Evolutionary conservation across 2,797 vertebrate species (phyloP).

Genomic region (Sebastes glaucus): DNA sequence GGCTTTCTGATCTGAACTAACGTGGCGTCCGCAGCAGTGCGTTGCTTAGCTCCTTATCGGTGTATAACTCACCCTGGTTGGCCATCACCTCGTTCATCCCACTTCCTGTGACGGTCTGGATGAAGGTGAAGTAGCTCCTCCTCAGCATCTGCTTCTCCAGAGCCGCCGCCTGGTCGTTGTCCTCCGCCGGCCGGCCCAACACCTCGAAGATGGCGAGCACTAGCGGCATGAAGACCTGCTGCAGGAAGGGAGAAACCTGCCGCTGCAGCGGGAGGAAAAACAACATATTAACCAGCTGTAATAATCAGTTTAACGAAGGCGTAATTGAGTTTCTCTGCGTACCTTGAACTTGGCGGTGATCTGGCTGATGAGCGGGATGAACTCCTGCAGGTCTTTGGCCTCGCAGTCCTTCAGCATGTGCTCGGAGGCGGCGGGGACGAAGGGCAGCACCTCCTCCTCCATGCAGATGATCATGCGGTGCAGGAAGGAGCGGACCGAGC

Average conservation of each 20-base stretch:
- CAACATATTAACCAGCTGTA: not conserved
- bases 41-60: too few species aligned
- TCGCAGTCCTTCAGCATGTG: constrained; percentile 99
- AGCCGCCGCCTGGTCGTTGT: constrained; percentile 96
- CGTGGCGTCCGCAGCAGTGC: too few species aligned
- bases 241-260: constrained; percentile 96
- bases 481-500: constrained; percentile 95
- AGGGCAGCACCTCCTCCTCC: constrained; percentile 97
- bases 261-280: constrained; percentile 73
- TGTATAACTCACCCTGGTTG: constrained; percentile 87
- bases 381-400: constrained; percentile 97
- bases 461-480: constrained; percentile 99
- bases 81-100: constrained; percentile 97
- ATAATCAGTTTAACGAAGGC: not conserved
- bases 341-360: constrained; percentile 99
- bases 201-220: constrained; percentile 96
- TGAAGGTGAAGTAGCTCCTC: constrained; percentile 96
- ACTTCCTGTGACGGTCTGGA: constrained; percentile 92
- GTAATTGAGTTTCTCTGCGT: not conserved
- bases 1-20: too few species aligned
- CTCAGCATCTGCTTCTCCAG: constrained; percentile 97
- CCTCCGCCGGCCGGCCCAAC: constrained; percentile 92
- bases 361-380: constrained; percentile 99
- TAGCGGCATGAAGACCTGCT: constrained; percentile 98
- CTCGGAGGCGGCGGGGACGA: constrained; percentile 93